Conservation (phyloP, 92 coral and sea anemone genomes). For the Phenganax stokvisi region DNA sequence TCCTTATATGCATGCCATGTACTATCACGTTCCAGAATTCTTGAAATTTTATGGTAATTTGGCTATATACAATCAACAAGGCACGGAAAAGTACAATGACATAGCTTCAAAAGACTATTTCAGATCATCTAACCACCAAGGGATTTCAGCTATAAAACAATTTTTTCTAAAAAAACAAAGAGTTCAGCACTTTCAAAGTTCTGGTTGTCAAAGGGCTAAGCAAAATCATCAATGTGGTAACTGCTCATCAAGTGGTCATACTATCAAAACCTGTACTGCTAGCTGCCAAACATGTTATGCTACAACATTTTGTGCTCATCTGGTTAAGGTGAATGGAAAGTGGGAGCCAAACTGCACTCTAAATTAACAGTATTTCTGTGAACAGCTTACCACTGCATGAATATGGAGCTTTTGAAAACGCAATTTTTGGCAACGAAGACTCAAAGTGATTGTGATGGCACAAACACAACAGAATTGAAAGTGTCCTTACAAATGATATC, state of each 20-base stretch:
- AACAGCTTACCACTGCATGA: background rate
- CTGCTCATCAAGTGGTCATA: conserved; percentile 4
- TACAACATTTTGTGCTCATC: conserved; percentile 14
- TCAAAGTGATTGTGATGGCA: too few relatives aligned
- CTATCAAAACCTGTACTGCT: conserved; percentile 16
- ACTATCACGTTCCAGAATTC: conserved; percentile 48
- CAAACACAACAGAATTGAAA: too few relatives aligned
- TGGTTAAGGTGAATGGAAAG: conserved; percentile 9
- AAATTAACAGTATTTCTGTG: background rate
- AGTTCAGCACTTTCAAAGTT: background rate
- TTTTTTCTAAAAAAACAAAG: background rate
- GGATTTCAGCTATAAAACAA: conserved; percentile 13
- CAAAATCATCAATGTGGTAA: background rate
- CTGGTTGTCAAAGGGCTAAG: conserved; percentile 10
- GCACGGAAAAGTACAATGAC: conserved; percentile 39
- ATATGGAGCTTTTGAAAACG: too few relatives aligned
- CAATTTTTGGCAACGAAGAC: too few relatives aligned
- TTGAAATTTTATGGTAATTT: conserved; percentile 28
- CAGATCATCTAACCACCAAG: conserved; percentile 34
- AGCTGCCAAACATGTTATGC: background rate
- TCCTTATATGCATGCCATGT: conserved; percentile 50
- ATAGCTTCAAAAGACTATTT: conserved; percentile 36
- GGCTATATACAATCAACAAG: conserved; percentile 37
- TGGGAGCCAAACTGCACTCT: background rate
- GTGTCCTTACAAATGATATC: too few relatives aligned